These are phyloP conservation scores for Eremophila alpestris DNA, from an alignment of 2,797 vertebrate genomes.

Conservation along the genomic window DNA sequence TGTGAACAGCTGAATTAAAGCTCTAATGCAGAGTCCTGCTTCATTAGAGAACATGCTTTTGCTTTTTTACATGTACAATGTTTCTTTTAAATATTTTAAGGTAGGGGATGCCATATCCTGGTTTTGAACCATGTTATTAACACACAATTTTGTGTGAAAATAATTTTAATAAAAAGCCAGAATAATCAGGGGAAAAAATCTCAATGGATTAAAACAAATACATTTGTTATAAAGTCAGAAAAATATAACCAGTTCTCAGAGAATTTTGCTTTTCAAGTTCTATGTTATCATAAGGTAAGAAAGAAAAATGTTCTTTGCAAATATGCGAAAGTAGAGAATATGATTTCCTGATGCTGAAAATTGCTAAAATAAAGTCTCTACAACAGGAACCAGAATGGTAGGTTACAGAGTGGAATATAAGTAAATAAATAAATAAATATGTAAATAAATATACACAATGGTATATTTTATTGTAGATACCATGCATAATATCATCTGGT, in stretches of 20 bases:
- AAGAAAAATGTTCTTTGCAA: background rate
- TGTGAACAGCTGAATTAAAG: background rate
- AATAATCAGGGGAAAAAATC: background rate
- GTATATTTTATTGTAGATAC: background rate
- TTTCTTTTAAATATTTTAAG: background rate
- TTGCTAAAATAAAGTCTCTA: background rate
- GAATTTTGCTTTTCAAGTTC: background rate
- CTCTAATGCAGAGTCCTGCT: background rate
- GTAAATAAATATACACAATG: background rate
- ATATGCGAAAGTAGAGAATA: background rate
- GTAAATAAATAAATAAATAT: background rate
- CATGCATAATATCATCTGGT: background rate
- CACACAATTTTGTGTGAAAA: background rate
- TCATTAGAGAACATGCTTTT: background rate
- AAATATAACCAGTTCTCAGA: background rate
- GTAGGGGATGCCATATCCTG: accelerated
- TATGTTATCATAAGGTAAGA: background rate
- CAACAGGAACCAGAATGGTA: background rate
- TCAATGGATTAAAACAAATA: background rate
- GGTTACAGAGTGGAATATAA: background rate
- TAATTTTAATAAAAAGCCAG: background rate
- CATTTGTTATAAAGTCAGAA: background rate
- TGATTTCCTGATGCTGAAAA: background rate
- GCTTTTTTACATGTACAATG: background rate
- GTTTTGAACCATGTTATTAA: background rate